Evolutionary conservation across 35 echinoderm and acorn worm genomes (phyloP), one percentile per base, ranked within the genome.

Genomic region (Ophioderma brevispina): DNA sequence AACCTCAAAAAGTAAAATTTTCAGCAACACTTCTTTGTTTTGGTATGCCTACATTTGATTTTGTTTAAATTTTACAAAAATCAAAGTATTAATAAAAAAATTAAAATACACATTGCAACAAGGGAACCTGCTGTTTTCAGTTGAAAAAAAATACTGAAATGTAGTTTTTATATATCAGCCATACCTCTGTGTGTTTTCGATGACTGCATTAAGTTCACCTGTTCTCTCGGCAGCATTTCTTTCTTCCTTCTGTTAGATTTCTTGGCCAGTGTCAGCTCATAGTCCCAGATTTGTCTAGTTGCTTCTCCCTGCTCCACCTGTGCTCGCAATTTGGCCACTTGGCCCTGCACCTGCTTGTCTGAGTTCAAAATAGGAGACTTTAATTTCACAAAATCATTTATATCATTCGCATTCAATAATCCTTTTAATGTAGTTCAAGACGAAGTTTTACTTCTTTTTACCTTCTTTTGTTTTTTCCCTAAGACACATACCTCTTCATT

Each of bases 251-350:
- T 86, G 42, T 84, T 41, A 0, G 85, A 79, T 70, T 94, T 92
- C 81, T 87, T 92, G 32, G 93, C 82, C 25, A 94, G 78, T 25
- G 90, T 87, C 34, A 98, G 40, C 40, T 98, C 96, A 84, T 95
- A 98, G 39, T 98, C 92, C 28, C 95, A 30, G 30, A 56, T 86
- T 82, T 98, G 96, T 38, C 85, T 89, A 6, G 76, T 80, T 13
- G 96, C 93, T 40, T 98, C 96, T 25, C 96, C 88, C 70, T 85
- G 89, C 90, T 98, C 96, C 1, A 91, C 40, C 40, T 95, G 55
- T 39, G 85, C 90, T 31, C 96, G 50, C 75, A 94, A 82, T 50
- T 75, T 90, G 32, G 96, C 96, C 42, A 92, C 41, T 34, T 98
- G 89, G 49, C 43, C 86, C 56, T 98, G 89, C 17, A 95, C 34